These are phyloP conservation scores for Pachymerium ferrugineum DNA, from an alignment of 2,888 invertebrate genomes.

Conservation along the genomic window DNA sequence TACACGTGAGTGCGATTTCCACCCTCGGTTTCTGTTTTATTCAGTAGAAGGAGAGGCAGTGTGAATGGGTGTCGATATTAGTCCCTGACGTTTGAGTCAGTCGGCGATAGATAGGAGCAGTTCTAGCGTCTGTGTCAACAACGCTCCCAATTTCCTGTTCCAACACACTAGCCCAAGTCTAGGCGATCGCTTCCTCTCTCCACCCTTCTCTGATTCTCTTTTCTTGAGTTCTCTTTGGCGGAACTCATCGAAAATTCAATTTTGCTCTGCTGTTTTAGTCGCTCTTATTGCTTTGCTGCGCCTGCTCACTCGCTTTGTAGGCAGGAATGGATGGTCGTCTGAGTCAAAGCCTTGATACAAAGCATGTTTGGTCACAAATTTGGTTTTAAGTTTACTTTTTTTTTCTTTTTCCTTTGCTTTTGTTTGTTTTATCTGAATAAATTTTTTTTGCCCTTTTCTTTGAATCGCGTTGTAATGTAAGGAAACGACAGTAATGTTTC, in stretches of 20 bases:
- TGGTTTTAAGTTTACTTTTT: background rate
- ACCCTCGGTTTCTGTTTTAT: background rate
- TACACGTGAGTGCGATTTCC: background rate
- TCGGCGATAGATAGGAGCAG: background rate
- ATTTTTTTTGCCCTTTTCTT: background rate
- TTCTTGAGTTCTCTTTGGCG: constrained; percentile 17
- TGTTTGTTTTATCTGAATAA: background rate
- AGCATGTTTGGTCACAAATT: background rate
- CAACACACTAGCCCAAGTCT: constrained; percentile 20
- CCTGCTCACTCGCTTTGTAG: constrained; percentile 3
- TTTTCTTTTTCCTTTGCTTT: too few species aligned
- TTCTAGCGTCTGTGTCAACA: constrained; percentile 31
- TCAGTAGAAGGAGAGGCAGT: background rate
- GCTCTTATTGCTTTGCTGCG: background rate
- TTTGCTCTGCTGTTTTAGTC: constrained; percentile 29
- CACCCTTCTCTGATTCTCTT: background rate
- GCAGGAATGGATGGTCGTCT: background rate
- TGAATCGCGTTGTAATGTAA: background rate
- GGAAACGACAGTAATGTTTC: background rate
- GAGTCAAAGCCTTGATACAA: background rate
- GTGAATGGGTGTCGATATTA: constrained; percentile 4
- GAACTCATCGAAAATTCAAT: constrained; percentile 31
- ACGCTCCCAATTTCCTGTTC: constrained; percentile 31
- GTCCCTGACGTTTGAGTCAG: constrained; percentile 8
- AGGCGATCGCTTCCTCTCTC: constrained; percentile 14